These are phyloP conservation scores for Podarcis cretensis DNA, from an alignment of 2,113 vertebrate genomes.

Conservation along the genomic window DNA sequence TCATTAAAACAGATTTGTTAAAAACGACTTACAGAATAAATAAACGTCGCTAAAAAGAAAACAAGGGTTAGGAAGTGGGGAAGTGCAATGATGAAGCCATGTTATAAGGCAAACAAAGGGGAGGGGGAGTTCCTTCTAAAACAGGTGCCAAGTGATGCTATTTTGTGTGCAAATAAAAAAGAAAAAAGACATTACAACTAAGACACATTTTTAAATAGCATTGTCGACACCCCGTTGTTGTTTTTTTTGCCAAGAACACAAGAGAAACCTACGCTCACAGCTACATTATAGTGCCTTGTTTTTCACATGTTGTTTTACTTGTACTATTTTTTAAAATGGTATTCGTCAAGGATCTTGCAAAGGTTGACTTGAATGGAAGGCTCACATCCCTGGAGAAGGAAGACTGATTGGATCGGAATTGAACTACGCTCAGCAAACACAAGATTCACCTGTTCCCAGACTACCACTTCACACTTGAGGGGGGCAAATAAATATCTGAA, in stretches of 20 bases:
- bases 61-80: neutral
- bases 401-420: neutral
- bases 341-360: neutral
- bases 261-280: conserved; percentile 3
- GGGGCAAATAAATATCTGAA: neutral
- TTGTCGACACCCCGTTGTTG: accelerated
- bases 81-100: conserved; percentile 24
- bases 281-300: neutral
- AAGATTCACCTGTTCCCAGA: neutral
- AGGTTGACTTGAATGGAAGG: neutral
- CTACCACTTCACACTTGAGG: neutral
- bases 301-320: neutral
- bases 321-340: accelerated
- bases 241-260: neutral
- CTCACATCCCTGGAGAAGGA: neutral
- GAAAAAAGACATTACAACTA: neutral
- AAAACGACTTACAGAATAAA: neutral
- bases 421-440: too few species aligned
- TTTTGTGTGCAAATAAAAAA: neutral
- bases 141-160: neutral
- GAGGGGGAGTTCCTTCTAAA: neutral
- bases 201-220: neutral
- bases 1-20: neutral
- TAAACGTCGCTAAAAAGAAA: conserved; percentile 2
- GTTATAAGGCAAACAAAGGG: conserved; percentile 15